Evolutionary conservation across 1,140 invertebrate genomes (phyloP).

Genomic region (Drosophila biarmipes): DNA sequence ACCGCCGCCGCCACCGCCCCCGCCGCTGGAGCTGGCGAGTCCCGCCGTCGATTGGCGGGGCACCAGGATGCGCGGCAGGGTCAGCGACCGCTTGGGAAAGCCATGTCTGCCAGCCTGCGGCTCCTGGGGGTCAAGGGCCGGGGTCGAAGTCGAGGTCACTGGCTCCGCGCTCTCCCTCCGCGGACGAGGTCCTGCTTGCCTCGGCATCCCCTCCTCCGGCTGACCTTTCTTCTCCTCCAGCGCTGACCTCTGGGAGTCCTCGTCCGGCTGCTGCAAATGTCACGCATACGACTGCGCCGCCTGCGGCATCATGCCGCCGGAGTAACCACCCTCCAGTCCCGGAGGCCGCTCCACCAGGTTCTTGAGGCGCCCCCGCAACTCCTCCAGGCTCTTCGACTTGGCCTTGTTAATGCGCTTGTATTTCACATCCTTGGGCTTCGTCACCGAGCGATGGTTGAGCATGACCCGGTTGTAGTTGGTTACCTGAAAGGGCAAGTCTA

Average conservation of each 20-base stretch:
- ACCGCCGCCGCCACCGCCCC: conserved; percentile 25
- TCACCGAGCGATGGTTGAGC: conserved; percentile 95
- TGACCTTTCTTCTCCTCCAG: not conserved
- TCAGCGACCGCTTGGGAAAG: conserved; percentile 73
- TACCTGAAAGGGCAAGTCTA: conserved; percentile 85
- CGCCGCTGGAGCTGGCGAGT: conserved; percentile 38
- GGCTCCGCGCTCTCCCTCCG: conserved; percentile 1
- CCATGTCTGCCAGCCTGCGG: conserved; percentile 41
- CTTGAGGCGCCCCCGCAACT: conserved; percentile 91
- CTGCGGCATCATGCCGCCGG: conserved; percentile 73
- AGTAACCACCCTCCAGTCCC: conserved; percentile 55
- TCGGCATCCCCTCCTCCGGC: not conserved
- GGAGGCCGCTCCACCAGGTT: conserved; percentile 91
- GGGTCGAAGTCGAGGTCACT: not conserved
- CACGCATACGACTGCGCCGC: conserved; percentile 83
- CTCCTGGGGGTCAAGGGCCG: not conserved
- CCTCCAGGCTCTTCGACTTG: conserved; percentile 94
- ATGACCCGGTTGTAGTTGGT: conserved; percentile 94
- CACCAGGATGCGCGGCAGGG: conserved; percentile 73
- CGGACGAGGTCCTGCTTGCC: not conserved
- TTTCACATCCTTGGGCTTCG: conserved; percentile 95
- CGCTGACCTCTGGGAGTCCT: conserved; percentile 4
- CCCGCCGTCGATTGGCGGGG: conserved; percentile 40
- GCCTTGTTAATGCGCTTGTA: conserved; percentile 96
- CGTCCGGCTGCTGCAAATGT: conserved; percentile 55